phyloP scores from a whole-genome alignment of 2,113 vertebrate species.

The Microtus montanus region DNA sequence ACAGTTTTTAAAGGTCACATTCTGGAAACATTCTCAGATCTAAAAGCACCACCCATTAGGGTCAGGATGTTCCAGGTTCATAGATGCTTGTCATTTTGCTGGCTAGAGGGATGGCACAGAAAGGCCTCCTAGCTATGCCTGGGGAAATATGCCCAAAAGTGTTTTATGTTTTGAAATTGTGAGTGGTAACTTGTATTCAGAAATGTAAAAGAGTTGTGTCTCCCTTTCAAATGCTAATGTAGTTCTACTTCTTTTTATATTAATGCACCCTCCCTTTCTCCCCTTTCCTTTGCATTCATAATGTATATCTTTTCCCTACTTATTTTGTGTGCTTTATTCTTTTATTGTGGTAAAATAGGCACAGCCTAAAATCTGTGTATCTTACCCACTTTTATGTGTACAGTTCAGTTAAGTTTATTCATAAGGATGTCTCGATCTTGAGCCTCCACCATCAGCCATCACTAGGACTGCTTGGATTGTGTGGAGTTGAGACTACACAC shows the following conservation, averaged over 20 bases:
- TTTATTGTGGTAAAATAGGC: neutral
- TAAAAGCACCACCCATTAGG: neutral
- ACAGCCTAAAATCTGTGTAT: neutral
- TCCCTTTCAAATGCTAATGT: slow-evolving; percentile 13
- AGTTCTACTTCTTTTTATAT: slow-evolving; percentile 16
- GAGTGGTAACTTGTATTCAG: slow-evolving; percentile 21
- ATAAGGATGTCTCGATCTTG: neutral
- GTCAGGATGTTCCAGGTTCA: neutral
- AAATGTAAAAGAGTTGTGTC: neutral
- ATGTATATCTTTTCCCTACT: neutral
- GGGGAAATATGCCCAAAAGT: neutral
- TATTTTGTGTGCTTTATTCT: neutral
- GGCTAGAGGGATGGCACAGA: neutral
- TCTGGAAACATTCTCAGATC: neutral
- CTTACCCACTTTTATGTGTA: neutral
- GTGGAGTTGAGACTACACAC: neutral
- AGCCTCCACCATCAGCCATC: neutral
- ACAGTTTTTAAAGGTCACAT: neutral
- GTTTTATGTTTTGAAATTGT: slow-evolving; percentile 32
- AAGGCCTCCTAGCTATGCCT: neutral
- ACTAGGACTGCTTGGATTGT: neutral
- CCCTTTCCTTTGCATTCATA: slow-evolving; percentile 7
- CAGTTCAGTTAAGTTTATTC: neutral
- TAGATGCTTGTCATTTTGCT: neutral
- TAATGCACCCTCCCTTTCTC: neutral